A percentile compares a stretch with the other conserved stretches of the same genome.
These are phyloP conservation scores for Sebastes trivittatus DNA, from an alignment of 2,797 vertebrate species.

Conservation along the genomic window DNA sequence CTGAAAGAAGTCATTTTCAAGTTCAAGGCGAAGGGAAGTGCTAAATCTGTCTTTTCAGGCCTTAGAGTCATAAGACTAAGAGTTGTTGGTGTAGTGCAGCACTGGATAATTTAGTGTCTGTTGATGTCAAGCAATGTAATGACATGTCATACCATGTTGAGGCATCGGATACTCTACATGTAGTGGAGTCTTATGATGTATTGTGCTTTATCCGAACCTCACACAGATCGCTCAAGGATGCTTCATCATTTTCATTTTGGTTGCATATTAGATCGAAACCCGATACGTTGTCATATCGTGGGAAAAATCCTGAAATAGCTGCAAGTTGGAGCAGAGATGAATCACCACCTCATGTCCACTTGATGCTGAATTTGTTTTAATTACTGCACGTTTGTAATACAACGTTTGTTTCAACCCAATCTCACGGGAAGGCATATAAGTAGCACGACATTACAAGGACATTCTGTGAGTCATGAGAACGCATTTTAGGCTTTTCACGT, in stretches of 20 bases:
- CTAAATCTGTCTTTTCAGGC: not conserved
- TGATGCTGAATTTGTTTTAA: not conserved
- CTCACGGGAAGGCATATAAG: no score
- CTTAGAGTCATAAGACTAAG: not conserved
- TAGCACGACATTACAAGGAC: no score
- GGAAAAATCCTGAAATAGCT: not conserved
- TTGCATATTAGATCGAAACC: not conserved
- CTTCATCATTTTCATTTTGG: not conserved
- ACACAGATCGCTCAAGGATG: not conserved
- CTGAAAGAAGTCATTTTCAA: not conserved
- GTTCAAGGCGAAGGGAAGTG: constrained; percentile 17
- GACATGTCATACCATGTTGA: not conserved
- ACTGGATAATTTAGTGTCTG: not conserved
- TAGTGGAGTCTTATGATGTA: not conserved
- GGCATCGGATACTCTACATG: not conserved
- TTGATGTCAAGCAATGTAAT: not conserved
- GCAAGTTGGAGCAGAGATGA: not conserved
- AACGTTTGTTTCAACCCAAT: not conserved
- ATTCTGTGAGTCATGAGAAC: no score
- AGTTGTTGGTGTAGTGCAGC: not conserved
- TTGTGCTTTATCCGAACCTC: not conserved
- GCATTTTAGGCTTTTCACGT: no score
- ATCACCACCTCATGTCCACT: not conserved
- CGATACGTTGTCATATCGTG: not conserved
- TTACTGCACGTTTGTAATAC: not conserved